Evolutionary conservation across 2,888 invertebrate genomes (phyloP).

Genomic region (Drosophila formosana): DNA sequence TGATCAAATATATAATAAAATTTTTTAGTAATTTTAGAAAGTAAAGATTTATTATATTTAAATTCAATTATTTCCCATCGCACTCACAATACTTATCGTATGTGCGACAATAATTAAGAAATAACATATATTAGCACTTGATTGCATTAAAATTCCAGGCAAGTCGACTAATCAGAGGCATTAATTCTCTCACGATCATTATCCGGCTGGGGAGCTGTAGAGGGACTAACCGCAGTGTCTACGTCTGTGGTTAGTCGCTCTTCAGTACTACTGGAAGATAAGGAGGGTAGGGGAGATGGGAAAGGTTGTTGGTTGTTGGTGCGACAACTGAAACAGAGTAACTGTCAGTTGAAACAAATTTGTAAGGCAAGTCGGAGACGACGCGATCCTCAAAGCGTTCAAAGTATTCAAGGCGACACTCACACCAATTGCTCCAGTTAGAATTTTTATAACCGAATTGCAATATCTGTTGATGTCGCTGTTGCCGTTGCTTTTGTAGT

Average conservation of each 20-base stretch:
- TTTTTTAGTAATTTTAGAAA: too few species aligned
- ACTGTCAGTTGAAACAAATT: conserved; percentile 75
- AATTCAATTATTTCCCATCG: not conserved
- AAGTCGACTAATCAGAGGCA: conserved; percentile 44
- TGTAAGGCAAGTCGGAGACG: conserved; percentile 40
- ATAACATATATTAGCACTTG: conserved; percentile 69
- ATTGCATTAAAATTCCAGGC: conserved; percentile 64
- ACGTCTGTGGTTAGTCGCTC: too few species aligned
- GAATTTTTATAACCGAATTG: conserved; percentile 69
- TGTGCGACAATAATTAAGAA: conserved; percentile 63
- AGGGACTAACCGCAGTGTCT: conserved; percentile 39
- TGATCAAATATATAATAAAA: not conserved
- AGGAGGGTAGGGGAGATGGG: not conserved
- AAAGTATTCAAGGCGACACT: conserved; percentile 3
- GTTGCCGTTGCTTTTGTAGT: not conserved
- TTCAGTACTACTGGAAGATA: not conserved
- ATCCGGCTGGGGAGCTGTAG: conserved; percentile 53
- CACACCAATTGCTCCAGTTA: conserved; percentile 71
- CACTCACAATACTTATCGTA: not conserved
- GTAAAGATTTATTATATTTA: not conserved
- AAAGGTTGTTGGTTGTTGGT: conserved; percentile 9
- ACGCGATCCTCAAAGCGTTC: conserved; percentile 15
- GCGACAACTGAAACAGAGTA: conserved; percentile 54
- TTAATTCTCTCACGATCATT: conserved; percentile 76
- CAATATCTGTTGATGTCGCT: conserved; percentile 55